Conservation (phyloP, 2,113 vertebrate genomes). For the Psophia crepitans region DNA sequence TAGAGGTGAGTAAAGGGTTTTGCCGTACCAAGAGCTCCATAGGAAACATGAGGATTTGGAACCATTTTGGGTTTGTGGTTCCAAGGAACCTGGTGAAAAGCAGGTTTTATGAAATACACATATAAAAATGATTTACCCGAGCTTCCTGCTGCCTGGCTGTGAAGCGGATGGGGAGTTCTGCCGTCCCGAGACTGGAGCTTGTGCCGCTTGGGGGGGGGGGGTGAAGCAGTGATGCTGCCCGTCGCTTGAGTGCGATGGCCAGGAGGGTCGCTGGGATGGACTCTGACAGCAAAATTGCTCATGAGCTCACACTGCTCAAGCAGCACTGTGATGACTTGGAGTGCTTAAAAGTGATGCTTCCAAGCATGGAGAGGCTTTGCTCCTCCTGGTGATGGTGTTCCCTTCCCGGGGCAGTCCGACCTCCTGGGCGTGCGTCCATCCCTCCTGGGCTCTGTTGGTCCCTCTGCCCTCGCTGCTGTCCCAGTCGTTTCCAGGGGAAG, state of each 20-base stretch:
- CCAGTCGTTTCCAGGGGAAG: background rate
- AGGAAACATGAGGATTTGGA: fast-evolving
- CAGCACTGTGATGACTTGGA: background rate
- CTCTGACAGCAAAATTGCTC: background rate
- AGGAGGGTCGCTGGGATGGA: background rate
- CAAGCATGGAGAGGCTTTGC: background rate
- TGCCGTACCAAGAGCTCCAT: background rate
- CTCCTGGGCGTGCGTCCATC: fast-evolving
- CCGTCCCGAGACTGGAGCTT: fast-evolving
- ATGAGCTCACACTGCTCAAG: background rate
- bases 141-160: background rate
- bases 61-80: background rate
- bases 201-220: background rate
- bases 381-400: background rate
- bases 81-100: background rate
- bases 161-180: background rate
- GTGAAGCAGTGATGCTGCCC: background rate
- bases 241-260: background rate
- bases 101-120: fast-evolving
- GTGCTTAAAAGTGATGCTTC: background rate
- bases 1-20: background rate
- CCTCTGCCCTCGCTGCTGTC: background rate
- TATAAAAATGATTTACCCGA: background rate
- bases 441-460: background rate
- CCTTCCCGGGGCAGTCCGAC: background rate